Base-by-base conservation (phyloP, 1,140 invertebrate species). In the Calephelis nemesis region DNA sequence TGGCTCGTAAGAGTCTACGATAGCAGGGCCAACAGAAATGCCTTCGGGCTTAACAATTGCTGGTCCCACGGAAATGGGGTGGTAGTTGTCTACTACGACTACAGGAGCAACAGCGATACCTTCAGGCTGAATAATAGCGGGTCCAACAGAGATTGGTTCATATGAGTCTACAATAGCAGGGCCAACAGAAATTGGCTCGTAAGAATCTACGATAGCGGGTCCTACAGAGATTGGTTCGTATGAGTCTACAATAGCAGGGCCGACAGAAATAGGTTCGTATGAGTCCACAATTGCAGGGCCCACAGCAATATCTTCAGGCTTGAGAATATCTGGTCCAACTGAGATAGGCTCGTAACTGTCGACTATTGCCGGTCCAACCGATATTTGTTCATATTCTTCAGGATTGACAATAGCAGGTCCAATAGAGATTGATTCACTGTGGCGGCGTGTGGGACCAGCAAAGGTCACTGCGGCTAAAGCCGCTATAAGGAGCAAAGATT, bases 301-400 rank as follows among this genome's bases (percentile, higher is more conserved):
- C 30, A 68, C 52, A 9, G 49, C 11, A 63, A 62, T 64, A 10
- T 19, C 45, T 54, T 67, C 69, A 7, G 48, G 63, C 6, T 62
- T 52, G 13, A 71, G 54, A 10, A 65, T 45, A 10, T 47, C 64
- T 15, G 73, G 63, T 12, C 47, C 67, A 48, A 63, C 69, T 9
- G 64, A 40, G 40, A 70, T 66, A 12, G 12, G 19, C 5, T 47
- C 47, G 42, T 12, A 42, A 63, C 19, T 75, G 11, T 45, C 42
- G 12, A 77, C 65, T 19, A 77, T 42, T 45, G 67, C 70, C 4
- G 70, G 74, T 42, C 72, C 74, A 39, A 78, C 66, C 4, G 64
- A 40, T 63, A 74, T 72, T 5, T 45, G 69, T 47, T 12, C 45
- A 48, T 64, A 63, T 11, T 13, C 52, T 19, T 68, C 65, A 4